Evolutionary conservation across 1,140 invertebrate species (phyloP).

Genomic region (Apocrypta bakeri): DNA sequence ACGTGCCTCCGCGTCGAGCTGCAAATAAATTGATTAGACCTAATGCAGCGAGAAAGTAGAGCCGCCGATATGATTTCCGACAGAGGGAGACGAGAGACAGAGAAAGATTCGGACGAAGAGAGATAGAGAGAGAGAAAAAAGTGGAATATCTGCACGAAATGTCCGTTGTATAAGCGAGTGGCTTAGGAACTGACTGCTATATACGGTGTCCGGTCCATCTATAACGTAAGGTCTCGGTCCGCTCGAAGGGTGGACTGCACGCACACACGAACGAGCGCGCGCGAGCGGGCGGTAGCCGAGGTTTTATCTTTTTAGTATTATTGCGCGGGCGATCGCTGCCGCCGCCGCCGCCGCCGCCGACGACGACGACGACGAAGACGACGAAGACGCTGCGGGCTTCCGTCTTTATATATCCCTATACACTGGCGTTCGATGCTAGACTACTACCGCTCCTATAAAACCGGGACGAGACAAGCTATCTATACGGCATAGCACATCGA

Average conservation of each 20-base stretch:
- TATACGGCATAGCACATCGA: background rate
- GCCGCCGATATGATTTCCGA: too few species aligned
- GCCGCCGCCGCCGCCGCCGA: too few species aligned
- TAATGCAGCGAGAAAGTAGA: background rate
- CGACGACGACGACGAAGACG: too few species aligned
- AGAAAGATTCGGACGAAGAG: background rate
- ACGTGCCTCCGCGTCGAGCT: background rate
- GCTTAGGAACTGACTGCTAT: constrained; percentile 60
- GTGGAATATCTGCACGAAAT: constrained; percentile 50
- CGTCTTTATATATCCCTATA: background rate
- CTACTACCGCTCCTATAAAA: constrained; percentile 20
- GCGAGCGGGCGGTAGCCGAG: constrained; percentile 53
- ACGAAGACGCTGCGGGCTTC: constrained; percentile 53
- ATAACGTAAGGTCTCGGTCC: constrained; percentile 54
- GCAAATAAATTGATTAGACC: background rate
- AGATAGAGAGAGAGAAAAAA: background rate
- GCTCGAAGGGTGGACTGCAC: constrained; percentile 16
- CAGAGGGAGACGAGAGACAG: too few species aligned
- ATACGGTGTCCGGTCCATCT: constrained; percentile 62
- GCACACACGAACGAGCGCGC: background rate
- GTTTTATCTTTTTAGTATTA: constrained; percentile 75
- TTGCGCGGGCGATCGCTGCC: constrained; percentile 64
- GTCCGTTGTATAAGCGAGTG: background rate
- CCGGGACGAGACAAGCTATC: background rate
- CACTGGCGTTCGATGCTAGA: background rate